Evolutionary conservation across 2,888 invertebrate genomes (phyloP), one percentile per base, ranked within the genome.

Genomic region (Mamestra brassicae): DNA sequence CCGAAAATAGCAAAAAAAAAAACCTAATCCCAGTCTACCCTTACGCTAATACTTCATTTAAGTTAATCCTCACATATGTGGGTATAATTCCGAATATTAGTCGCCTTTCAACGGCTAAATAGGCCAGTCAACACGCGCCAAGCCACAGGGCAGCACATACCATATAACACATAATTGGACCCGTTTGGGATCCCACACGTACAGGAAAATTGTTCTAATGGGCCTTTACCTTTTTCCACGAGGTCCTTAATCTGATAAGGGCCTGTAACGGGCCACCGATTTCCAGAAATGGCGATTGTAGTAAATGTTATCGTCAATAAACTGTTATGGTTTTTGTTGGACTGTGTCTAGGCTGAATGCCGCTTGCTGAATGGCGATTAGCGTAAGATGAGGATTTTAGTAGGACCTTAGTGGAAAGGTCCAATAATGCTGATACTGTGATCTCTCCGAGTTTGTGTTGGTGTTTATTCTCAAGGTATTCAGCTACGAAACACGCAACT

Each of bases 221-320:
- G 72, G 55, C 58, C 70, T 64, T 85, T 71, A 76, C 74, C 66
- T 85, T 83, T 85, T 78, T 85, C 71, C 64, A 82, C 60, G 58
- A 78, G 74, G 70, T 64, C 76, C 83, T 80, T 85, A 78, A 87
- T 76, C 74, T 80, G 87, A 85, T 85, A 87, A 85, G 75, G 85
- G 73, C 71, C 58, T 77, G 50, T 83, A 71, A 78, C 55, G 84
- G 73, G 64, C 58, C 68, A 72, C 34, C 78, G 83, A 76, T 87
- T 78, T 62, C 55, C 62, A 70, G 58, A 63, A 78, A 78, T 68
- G 73, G 64, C 69, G 45, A 78, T 80, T 73, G 58, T 42, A 61
- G 70, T 81, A 69, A 82, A 85, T 4, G 71, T 76, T 76, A 85
- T 85, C 67, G 67, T 67, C 66, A 52, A 72, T 79, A 47, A 83